These are phyloP conservation scores for Promerops cafer DNA, from an alignment of 2,113 vertebrate species.

Conservation along the genomic window DNA sequence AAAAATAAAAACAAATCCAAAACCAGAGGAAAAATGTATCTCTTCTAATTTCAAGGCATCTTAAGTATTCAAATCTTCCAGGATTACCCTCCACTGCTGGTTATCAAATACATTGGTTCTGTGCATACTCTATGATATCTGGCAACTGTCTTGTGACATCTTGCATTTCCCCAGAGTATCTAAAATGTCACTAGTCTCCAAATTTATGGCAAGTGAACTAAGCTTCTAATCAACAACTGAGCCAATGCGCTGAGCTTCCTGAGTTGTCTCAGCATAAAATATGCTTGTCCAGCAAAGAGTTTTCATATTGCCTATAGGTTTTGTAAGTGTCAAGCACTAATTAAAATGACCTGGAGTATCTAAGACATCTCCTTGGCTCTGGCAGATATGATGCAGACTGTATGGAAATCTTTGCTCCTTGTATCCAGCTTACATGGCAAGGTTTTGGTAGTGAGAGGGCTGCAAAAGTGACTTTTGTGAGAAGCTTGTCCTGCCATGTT, in stretches of 20 bases:
- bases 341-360: neutral
- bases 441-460: neutral
- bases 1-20: neutral
- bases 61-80: neutral
- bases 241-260: neutral
- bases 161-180: neutral
- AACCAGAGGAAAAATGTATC: neutral
- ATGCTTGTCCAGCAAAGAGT: neutral
- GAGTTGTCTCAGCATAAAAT: neutral
- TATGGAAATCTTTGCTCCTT: neutral
- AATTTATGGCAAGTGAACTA: neutral
- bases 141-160: neutral
- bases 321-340: neutral
- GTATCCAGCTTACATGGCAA: accelerated
- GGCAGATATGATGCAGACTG: neutral
- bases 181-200: neutral
- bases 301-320: neutral
- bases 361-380: neutral
- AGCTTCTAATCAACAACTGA: neutral
- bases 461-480: neutral
- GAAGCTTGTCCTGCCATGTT: neutral
- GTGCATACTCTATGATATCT: neutral
- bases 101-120: neutral
- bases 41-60: neutral
- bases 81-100: neutral